Evolutionary conservation across 2,888 invertebrate species (phyloP), one percentile per base, ranked within the genome.

Genomic region (Archips xylosteana): DNA sequence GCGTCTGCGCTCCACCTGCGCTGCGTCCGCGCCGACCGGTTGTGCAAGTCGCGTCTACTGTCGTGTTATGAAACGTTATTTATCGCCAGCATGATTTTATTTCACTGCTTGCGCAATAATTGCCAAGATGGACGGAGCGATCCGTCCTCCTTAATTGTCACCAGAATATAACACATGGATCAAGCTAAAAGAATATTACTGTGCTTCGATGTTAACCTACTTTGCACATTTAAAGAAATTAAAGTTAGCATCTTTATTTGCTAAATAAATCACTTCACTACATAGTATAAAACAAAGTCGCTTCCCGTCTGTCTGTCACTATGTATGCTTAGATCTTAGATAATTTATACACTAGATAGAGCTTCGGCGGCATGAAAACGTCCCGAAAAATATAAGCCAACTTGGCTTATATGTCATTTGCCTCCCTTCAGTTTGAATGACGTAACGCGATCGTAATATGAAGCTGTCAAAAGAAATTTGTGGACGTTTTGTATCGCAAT

Each of bases 61-160:
- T 81, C 80, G 79, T 81, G 85, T 91, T 91, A 89, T 89, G 88
- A 91, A 90, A 91, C 86, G 81, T 87, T 83, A 88, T 89, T 89
- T 89, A 89, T 86, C 82, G 79, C 75, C 80, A 82, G 78, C 83
- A 85, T 86, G 82, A 87, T 88, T 89, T 88, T 87, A 86, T 89
- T 88, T 87, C 85, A 88, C 82, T 80, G 81, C 86, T 91, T 92
- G 86, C 86, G 89, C 85, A 91, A 89, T 88, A 80, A 85, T 85
- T 84, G 82, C 78, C 76, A 70, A 79, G 84, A 83, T 82, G 79
- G 84, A 83, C 82, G 79, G 82, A 78, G 77, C 78, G 74, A 76
- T 80, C 76, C 76, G 75, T 71, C 75, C 76, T 75, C 76, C 74
- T 39, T 80, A 77, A 75, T 76, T 45, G 73, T 71, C 75, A 68